Evolutionary conservation across 2,797 vertebrate species (phyloP), one percentile per base, ranked within the genome.

Genomic region (Sardinella longiceps): DNA sequence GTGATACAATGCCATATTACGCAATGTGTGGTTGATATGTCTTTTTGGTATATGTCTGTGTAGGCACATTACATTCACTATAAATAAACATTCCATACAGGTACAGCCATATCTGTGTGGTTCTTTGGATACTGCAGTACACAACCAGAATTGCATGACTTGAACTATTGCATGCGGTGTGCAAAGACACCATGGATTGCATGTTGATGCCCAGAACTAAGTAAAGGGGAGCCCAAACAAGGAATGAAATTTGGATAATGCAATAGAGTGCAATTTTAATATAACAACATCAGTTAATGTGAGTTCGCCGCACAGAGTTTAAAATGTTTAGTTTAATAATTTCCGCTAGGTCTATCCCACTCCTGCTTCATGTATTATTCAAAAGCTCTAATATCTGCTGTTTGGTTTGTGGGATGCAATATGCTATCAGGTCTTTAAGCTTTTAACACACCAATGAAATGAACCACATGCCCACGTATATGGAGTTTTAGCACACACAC

Each of bases 361-460:
- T 39, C 4, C 14, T 74, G 33, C 66, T 37, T 74, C 66, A 74
- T 74, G 66, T 37, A 74, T 74, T 39, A 74, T 74, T 37, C 33
- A 74, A 20, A 18, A 39, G 30, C 30, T 74, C 5, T 39, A 74
- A 74, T 74, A 39, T 39, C 15, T 74, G 15, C 66, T 74, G 66
- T 74, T 74, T 39, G 66, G 66, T 74, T 3, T 74, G 66, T 39
- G 66, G 66, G 20, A 39, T 20, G 66, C 12, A 74, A 74, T 74
- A 39, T 37, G 63, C 63, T 70, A 33, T 14, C 18, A 14, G 63
- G 28, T 28, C 28, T 70, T 70, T 70, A 39, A 39, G 66, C 33
- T 74, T 74, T 74, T 74, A 74, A 39, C 66, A 6, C 15, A 74
- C 66, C 66, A 74, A 74, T 74, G 6, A 74, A 74, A 74, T 74